phyloP scores from a whole-genome alignment of 2,113 vertebrate species.

The Sylvietta virens region DNA sequence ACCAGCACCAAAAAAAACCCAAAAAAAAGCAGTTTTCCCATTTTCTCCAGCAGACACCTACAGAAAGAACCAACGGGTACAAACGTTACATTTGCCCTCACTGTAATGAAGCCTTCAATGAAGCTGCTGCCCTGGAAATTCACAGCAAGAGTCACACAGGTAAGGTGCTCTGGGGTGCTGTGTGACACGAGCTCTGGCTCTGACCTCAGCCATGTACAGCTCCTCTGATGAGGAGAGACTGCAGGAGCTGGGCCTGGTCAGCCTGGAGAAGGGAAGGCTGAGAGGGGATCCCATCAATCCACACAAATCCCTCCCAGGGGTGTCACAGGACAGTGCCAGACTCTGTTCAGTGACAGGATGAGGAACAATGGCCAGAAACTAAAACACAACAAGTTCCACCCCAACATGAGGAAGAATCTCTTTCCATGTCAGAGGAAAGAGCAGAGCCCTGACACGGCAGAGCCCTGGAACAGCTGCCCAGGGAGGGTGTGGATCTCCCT shows the following conservation, averaged over 20 bases:
- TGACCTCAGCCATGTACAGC: background rate
- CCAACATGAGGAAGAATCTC: background rate
- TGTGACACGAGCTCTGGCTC: background rate
- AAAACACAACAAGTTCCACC: background rate
- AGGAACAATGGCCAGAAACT: background rate
- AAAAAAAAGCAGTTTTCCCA: background rate
- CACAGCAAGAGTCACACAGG: slow-evolving; percentile 89
- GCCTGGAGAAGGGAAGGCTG: background rate
- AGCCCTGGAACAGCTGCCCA: background rate
- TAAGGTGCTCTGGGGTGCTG: slow-evolving; percentile 37
- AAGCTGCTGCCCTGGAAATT: slow-evolving; percentile 80
- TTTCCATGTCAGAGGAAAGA: background rate
- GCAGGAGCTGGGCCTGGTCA: background rate
- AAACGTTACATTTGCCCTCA: slow-evolving; percentile 82
- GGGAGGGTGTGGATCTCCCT: background rate
- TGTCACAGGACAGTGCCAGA: background rate
- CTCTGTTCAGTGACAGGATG: background rate
- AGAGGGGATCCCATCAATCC: background rate
- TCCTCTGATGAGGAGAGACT: background rate
- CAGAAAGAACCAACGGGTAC: slow-evolving; percentile 46
- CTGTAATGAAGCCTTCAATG: slow-evolving; percentile 85
- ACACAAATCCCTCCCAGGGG: background rate
- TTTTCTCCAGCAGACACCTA: background rate
- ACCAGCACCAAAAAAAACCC: background rate
- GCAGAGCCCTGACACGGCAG: background rate